These are phyloP conservation scores for Gobiocypris rarus DNA, from an alignment of 2,113 vertebrate species.

Conservation along the genomic window DNA sequence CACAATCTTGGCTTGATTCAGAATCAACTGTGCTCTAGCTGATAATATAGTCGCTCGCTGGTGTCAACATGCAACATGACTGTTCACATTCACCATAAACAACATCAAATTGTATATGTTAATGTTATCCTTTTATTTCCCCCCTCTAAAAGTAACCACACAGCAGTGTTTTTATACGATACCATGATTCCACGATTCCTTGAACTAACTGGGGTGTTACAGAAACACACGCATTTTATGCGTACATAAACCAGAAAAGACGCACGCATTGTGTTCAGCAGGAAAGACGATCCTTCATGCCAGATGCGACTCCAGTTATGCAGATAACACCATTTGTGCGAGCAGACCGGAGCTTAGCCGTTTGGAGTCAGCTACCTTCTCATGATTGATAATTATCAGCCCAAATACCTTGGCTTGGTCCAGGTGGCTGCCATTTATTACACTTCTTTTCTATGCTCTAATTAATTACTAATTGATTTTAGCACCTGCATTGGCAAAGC, in stretches of 20 bases:
- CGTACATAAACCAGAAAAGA: background rate
- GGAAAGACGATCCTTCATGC: slow-evolving; percentile 26
- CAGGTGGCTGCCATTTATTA: slow-evolving; percentile 79
- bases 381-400: slow-evolving; percentile 79
- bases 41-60: background rate
- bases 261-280: background rate
- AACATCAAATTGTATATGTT: background rate
- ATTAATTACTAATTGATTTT: slow-evolving; percentile 82
- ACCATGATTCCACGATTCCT: background rate
- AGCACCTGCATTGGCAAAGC: slow-evolving; percentile 75
- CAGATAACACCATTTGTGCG: slow-evolving; percentile 24
- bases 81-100: background rate
- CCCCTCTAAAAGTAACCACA: background rate
- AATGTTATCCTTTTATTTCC: background rate
- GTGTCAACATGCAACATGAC: background rate
- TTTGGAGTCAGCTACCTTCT: slow-evolving; percentile 50
- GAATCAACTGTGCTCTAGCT: background rate
- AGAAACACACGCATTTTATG: background rate
- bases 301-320: slow-evolving; percentile 24
- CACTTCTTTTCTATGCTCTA: slow-evolving; percentile 66
- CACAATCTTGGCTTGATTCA: background rate
- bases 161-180: background rate
- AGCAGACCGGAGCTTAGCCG: slow-evolving; percentile 32
- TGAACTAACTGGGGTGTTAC: background rate
- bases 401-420: slow-evolving; percentile 67